Evolutionary conservation across 2,888 invertebrate species (phyloP), one percentile per base, ranked within the genome.

Genomic region (Apotomis betuletana): DNA sequence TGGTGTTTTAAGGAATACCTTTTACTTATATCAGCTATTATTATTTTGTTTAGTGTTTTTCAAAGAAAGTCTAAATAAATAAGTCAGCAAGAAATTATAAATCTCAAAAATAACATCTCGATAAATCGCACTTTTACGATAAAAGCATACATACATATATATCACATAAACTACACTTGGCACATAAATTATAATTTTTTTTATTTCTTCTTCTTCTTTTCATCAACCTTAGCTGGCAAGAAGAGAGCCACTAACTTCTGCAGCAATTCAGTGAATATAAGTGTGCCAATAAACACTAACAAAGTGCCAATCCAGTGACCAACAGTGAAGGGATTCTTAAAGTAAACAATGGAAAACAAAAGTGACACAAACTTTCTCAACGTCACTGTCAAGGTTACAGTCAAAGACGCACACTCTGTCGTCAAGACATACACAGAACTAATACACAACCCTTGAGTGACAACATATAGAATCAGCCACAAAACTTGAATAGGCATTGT

Each of bases 301-400:
- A 95, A 81, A 0, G 99, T 98, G 5, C 99, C 99, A 54, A 97
- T 81, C 98, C 99, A 98, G 86, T 99, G 99, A 60, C 95, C 95
- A 0, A 95, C 8, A 0, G 99, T 99, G 84, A 99, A 99, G 0
- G 98, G 96, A 93, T 99, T 99, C 80, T 96, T 94, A 86, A 99
- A 99, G 88, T 99, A 98, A 63, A 97, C 80, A 78, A 99, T 98
- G 0, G 99, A 99, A 85, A 99, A 97, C n/a, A 99, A 88, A 52
- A 99, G 93, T 0, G 99, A 99, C 49, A 98, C 94, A 85, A 99
- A 99, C 90, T 99, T 99, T 64, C 99, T 94, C 69, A 99, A 90
- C 0, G 99, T 99, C 46, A 99, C 97, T 0, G 99, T 98, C 78
- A 99, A 93, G 0, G 99, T 99, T 1, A 99, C 99, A 0, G 98